Percentiles rank a stretch among this genome's conserved stretches.
Conservation (phyloP, 1,140 invertebrate species). For the Oryctes rhinoceros region DNA sequence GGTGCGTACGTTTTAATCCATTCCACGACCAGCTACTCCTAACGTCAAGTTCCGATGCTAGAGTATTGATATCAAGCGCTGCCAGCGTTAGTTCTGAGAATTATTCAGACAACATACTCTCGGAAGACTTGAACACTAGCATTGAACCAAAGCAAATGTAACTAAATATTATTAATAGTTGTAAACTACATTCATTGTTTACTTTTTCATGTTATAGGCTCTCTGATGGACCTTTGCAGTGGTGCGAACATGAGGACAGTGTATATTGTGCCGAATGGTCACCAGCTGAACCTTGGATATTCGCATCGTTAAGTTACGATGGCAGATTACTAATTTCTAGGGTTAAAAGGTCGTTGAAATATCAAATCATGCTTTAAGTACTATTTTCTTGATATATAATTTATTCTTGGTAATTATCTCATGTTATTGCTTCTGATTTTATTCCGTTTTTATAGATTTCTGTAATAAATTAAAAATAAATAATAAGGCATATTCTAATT, state of each 20-base stretch:
- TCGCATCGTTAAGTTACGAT: conserved; percentile 85
- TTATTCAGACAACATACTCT: conserved; percentile 47
- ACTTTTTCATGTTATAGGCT: conserved; percentile 61
- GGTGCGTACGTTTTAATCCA: conserved; percentile 92
- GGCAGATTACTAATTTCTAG: conserved; percentile 91
- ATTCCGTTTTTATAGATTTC: neutral
- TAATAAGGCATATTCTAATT: neutral
- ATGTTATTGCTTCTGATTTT: neutral
- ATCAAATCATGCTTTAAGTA: conserved; percentile 79
- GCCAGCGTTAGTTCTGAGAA: conserved; percentile 82
- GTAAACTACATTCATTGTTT: neutral
- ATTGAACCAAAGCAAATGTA: conserved; percentile 57
- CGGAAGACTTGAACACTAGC: conserved; percentile 46
- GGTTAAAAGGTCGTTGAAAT: conserved; percentile 92
- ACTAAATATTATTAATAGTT: conserved; percentile 40
- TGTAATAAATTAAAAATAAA: neutral
- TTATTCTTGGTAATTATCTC: neutral
- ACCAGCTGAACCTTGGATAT: conserved; percentile 95
- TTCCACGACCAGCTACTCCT: conserved; percentile 97
- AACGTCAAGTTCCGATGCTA: conserved; percentile 92
- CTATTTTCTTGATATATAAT: conserved; percentile 7
- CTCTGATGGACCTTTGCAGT: conserved; percentile 84
- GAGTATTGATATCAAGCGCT: conserved; percentile 87
- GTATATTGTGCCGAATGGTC: conserved; percentile 97
- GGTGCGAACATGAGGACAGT: conserved; percentile 97